Conservation (phyloP, 2,797 vertebrate genomes). For the Martes flavigula region DNA sequence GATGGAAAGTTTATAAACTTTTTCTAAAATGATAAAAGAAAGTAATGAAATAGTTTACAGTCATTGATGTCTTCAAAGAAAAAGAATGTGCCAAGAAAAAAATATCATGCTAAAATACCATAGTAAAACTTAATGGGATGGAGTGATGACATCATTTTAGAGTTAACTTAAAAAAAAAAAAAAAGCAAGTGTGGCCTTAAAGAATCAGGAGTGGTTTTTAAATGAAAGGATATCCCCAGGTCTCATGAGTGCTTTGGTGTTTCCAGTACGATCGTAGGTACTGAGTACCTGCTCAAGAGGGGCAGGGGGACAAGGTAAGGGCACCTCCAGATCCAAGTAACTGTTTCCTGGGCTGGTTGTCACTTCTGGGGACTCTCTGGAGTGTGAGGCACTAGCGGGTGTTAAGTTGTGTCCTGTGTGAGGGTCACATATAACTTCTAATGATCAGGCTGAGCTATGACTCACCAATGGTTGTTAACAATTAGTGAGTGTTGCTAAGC, state of each 20-base stretch:
- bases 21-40: constrained; percentile 41
- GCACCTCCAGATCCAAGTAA: background rate
- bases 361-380: background rate
- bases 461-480: background rate
- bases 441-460: background rate
- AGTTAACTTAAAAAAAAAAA: background rate
- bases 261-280: background rate
- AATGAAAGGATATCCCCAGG: background rate
- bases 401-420: background rate
- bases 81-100: background rate
- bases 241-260: background rate
- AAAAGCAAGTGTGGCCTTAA: background rate
- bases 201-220: background rate
- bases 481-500: background rate
- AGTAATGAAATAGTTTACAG: constrained; percentile 50
- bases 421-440: background rate
- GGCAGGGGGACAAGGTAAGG: background rate
- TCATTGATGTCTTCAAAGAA: constrained; percentile 46
- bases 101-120: constrained; percentile 9
- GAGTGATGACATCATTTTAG: constrained; percentile 41
- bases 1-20: constrained; percentile 18
- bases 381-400: background rate
- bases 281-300: background rate
- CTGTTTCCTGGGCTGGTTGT: background rate
- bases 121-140: constrained; percentile 62